Percentiles rank a stretch among this genome's conserved stretches.
Evolutionary conservation across 1,140 invertebrate genomes (phyloP).

Genomic region (Bombus affinis): DNA sequence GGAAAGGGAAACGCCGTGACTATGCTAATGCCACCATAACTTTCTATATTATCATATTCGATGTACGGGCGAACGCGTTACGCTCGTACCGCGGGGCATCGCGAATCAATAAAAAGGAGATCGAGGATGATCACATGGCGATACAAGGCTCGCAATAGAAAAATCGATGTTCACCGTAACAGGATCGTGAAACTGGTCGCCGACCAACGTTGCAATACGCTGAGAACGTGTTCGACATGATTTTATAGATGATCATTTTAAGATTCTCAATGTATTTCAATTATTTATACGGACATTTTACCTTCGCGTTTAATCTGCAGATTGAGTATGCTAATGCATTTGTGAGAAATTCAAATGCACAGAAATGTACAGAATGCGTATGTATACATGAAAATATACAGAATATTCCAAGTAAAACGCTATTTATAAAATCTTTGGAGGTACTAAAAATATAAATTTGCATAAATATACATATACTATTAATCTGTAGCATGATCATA

Average conservation of each 20-base stretch:
- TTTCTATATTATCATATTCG: conserved; percentile 75
- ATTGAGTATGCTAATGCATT: no score
- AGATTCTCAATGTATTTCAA: neutral
- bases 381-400: neutral
- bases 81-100: conserved; percentile 10
- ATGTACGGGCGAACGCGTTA: conserved; percentile 47
- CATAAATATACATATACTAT: neutral
- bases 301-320: no score
- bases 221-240: no score
- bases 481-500: neutral
- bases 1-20: neutral
- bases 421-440: neutral
- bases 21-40: conserved; percentile 73
- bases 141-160: neutral
- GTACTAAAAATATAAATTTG: neutral
- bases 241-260: neutral
- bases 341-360: no score
- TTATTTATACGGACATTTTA: no score
- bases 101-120: conserved; percentile 51
- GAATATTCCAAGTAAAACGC: neutral
- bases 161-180: conserved; percentile 7
- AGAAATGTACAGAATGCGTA: no score
- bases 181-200: neutral
- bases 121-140: neutral
- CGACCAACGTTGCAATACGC: neutral